Evolutionary conservation across 2,113 vertebrate species (phyloP).

Genomic region (Corythaixoides concolor): DNA sequence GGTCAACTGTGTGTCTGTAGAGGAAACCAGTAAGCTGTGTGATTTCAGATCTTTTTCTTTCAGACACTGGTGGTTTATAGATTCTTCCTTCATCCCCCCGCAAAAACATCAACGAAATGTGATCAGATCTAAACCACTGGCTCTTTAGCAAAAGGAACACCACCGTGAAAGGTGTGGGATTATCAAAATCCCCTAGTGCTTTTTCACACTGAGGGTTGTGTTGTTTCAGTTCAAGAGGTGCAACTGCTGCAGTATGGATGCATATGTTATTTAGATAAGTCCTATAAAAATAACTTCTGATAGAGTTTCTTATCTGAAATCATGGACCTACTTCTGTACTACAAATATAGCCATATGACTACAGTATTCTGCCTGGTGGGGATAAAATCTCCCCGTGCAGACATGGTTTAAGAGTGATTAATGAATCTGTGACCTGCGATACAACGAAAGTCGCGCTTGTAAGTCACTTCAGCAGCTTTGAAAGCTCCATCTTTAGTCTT

Average conservation of each 20-base stretch:
- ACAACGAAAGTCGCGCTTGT: rapidly evolving
- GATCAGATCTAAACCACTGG: neutral
- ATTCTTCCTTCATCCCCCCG: neutral
- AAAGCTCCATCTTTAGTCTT: conserved; percentile 53
- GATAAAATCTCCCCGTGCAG: neutral
- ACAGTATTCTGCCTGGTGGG: neutral
- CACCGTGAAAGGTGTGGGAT: neutral
- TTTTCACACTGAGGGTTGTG: neutral
- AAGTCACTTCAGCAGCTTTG: conserved; percentile 34
- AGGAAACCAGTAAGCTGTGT: neutral
- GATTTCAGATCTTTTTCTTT: neutral
- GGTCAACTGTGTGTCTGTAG: neutral
- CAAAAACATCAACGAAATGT: neutral
- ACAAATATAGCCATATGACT: rapidly evolving
- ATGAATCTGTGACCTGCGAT: neutral
- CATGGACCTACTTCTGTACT: neutral
- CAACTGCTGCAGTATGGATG: neutral
- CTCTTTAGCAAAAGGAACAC: neutral
- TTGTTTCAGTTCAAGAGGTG: neutral
- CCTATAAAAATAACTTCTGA: neutral
- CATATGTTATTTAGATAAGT: neutral
- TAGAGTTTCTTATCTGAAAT: neutral
- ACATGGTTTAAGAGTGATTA: conserved; percentile 25
- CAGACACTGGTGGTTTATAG: neutral
- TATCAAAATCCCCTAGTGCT: neutral